Conservation (phyloP, 64 coral and sea anemone genomes). For the Pocillopora damicornis region DNA sequence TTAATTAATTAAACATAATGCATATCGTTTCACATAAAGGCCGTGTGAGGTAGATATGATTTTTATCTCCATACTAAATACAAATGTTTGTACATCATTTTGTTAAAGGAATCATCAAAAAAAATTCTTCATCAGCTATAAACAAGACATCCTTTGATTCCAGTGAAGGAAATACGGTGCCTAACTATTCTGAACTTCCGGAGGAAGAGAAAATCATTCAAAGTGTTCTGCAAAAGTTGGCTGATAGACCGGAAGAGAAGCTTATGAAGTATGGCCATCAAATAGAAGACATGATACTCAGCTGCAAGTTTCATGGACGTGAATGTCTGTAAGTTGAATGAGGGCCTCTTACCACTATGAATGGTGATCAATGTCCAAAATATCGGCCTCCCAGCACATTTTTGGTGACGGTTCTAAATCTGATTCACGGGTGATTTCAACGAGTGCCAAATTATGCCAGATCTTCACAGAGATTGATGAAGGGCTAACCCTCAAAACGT, state of each 20-base stretch:
- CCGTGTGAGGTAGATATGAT: too few relatives aligned
- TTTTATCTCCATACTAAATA: too few relatives aligned
- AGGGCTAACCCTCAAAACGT: too few relatives aligned
- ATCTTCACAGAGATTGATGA: too few relatives aligned
- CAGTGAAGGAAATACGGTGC: neutral
- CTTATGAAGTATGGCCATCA: neutral
- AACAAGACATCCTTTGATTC: neutral
- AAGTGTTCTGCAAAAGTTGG: neutral
- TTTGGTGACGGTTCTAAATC: too few relatives aligned
- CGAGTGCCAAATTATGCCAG: too few relatives aligned
- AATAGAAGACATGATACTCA: conserved; percentile 4
- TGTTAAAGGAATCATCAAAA: neutral
- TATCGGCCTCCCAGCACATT: too few relatives aligned
- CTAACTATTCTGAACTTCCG: neutral
- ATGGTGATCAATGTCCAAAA: too few relatives aligned
- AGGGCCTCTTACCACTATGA: too few relatives aligned
- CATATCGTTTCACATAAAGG: too few relatives aligned
- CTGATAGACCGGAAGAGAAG: neutral
- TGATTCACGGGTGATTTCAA: too few relatives aligned
- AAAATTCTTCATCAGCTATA: neutral
- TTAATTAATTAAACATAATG: too few relatives aligned
- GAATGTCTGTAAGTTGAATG: conserved; percentile 11
- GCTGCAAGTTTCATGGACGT: neutral
- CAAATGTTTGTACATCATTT: neutral
- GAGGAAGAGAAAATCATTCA: neutral